A percentile compares a stretch with the other conserved stretches of the same genome.
Conservation (phyloP, 2,888 invertebrate genomes). For the Ctena decussata region DNA sequence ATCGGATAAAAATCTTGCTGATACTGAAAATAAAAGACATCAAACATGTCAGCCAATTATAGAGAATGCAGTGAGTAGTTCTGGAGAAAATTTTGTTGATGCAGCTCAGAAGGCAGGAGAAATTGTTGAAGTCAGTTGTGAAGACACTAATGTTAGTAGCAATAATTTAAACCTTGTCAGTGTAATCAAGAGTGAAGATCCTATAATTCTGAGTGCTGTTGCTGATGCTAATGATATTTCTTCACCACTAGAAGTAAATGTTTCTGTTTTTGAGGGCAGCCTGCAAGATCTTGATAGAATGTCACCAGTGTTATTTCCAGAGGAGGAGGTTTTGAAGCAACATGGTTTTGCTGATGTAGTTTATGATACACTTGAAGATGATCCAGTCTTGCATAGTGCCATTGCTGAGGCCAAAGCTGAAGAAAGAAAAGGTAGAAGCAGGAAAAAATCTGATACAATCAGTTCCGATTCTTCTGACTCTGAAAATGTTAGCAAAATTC, state of each 20-base stretch:
- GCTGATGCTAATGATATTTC: background rate
- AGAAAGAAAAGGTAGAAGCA: background rate
- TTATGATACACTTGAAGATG: background rate
- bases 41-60: background rate
- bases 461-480: background rate
- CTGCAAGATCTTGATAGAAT: background rate
- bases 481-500: background rate
- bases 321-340: background rate
- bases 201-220: background rate
- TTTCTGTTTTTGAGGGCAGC: background rate
- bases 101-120: background rate
- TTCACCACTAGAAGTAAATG: background rate
- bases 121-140: background rate
- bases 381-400: background rate
- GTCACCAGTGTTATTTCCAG: background rate
- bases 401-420: background rate
- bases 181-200: background rate
- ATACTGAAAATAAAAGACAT: background rate
- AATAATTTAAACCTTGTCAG: background rate
- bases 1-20: background rate
- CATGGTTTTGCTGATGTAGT: background rate
- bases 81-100: background rate
- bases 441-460: background rate
- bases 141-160: background rate
- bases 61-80: background rate